Evolutionary conservation across 1,140 invertebrate genomes (phyloP).

Genomic region (Papilio glaucus): DNA sequence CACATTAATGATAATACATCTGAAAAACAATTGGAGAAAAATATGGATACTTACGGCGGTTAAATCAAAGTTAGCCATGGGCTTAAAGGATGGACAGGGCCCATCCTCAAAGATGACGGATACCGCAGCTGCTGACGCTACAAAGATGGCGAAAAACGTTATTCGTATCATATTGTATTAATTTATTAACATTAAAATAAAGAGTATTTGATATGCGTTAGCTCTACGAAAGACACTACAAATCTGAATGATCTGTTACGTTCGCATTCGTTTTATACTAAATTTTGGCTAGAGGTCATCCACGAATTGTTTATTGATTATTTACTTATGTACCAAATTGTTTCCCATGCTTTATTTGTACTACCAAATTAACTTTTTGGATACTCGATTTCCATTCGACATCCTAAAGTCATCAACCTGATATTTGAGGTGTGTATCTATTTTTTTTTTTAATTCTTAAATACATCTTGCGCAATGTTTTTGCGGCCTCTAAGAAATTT

Average conservation of each 20-base stretch:
- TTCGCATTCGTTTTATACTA: slow-evolving; percentile 31
- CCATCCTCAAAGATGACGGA: slow-evolving; percentile 26
- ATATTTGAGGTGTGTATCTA: too few relatives aligned
- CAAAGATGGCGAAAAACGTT: background rate
- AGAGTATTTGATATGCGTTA: background rate
- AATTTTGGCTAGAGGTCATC: slow-evolving; percentile 25
- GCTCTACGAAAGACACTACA: slow-evolving; percentile 20
- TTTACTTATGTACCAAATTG: background rate
- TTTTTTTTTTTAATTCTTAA: background rate
- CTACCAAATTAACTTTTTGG: background rate
- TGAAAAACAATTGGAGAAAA: background rate
- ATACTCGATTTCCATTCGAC: background rate
- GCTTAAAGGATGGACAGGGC: slow-evolving; percentile 14
- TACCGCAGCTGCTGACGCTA: background rate
- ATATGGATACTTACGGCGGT: slow-evolving; percentile 16
- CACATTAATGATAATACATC: background rate
- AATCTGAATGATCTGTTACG: slow-evolving; percentile 25
- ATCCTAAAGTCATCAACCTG: background rate
- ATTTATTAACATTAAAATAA: background rate
- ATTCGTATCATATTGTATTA: slow-evolving; percentile 17
- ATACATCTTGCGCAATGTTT: background rate
- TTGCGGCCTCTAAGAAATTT: background rate
- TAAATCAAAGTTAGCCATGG: slow-evolving; percentile 22
- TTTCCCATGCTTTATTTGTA: background rate
- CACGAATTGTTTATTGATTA: slow-evolving; percentile 19